Percentiles rank a stretch among this genome's conserved stretches.
Conservation (phyloP, 2,888 invertebrate genomes). For the Fissipunctia ypsillon region DNA sequence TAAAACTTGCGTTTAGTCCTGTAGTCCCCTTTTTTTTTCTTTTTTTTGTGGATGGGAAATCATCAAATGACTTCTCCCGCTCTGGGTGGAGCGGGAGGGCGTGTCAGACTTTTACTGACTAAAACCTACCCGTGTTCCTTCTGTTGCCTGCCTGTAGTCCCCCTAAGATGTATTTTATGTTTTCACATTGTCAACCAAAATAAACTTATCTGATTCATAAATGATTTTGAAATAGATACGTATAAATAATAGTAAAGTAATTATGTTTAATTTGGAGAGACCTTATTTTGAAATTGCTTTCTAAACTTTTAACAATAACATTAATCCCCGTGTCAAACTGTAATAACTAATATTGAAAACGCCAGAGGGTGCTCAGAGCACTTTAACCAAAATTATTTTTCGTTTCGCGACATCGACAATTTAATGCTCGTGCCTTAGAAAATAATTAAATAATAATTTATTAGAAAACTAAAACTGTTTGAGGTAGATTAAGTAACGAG, state of each 20-base stretch:
- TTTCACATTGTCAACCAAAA: background rate
- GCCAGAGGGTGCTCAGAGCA: background rate
- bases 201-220: background rate
- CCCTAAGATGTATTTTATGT: too few species aligned
- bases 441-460: conserved; percentile 75
- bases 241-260: too few species aligned
- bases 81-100: too few species aligned
- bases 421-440: conserved; percentile 68
- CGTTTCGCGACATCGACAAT: conserved; percentile 36
- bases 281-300: conserved; percentile 13
- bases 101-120: too few species aligned
- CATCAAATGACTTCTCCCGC: too few species aligned
- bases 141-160: too few species aligned
- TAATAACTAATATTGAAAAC: background rate
- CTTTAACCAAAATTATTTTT: conserved; percentile 39
- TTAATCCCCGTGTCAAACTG: conserved; percentile 11
- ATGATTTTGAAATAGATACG: background rate
- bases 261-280: background rate
- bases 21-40: too few species aligned
- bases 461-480: conserved; percentile 73
- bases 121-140: too few species aligned
- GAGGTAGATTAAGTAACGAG: conserved; percentile 65
- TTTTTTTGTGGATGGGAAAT: too few species aligned
- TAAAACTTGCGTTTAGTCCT: too few species aligned
- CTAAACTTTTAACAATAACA: conserved; percentile 1